phyloP scores from a whole-genome alignment of 2,113 vertebrate species.

The Anolis sagrei region DNA sequence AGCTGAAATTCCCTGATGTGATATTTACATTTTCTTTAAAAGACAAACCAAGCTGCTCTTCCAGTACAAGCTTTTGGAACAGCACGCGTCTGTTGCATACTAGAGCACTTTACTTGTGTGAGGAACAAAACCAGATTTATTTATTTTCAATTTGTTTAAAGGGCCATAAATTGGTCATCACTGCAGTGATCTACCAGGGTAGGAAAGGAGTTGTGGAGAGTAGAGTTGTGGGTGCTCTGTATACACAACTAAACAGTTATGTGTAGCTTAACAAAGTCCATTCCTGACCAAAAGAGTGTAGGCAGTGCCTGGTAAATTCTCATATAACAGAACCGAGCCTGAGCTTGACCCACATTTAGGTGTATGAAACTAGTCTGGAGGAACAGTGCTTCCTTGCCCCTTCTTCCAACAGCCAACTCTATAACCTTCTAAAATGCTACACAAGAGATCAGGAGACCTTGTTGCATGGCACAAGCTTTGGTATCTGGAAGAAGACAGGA shows the following conservation, averaged over 20 bases:
- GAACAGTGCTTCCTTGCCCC: no score
- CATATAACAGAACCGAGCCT: not conserved
- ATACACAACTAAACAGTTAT: not conserved
- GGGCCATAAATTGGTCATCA: conserved; percentile 52
- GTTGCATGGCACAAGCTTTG: no score
- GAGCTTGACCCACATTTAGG: not conserved
- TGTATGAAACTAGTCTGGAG: no score
- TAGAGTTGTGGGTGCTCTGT: not conserved
- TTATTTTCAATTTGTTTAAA: conserved; percentile 36
- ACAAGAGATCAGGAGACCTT: no score
- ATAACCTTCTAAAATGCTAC: no score
- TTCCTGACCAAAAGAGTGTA: not conserved
- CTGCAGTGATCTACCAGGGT: not conserved
- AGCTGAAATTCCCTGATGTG: conserved; percentile 44
- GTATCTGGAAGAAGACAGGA: no score
- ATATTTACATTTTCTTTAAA: conserved; percentile 42
- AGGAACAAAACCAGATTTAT: conserved; percentile 64
- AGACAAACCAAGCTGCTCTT: conserved; percentile 46
- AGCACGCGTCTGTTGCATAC: conserved; percentile 42
- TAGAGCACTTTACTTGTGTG: conserved; percentile 71
- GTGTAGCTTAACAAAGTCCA: not conserved
- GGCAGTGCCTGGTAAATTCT: not conserved
- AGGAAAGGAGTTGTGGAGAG: not conserved
- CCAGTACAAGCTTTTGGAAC: conserved; percentile 32
- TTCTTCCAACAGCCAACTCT: no score